Evolutionary conservation across 92 coral and sea anemone genomes (phyloP), one percentile per base, ranked within the genome.

Genomic region (Diadumene lineata): DNA sequence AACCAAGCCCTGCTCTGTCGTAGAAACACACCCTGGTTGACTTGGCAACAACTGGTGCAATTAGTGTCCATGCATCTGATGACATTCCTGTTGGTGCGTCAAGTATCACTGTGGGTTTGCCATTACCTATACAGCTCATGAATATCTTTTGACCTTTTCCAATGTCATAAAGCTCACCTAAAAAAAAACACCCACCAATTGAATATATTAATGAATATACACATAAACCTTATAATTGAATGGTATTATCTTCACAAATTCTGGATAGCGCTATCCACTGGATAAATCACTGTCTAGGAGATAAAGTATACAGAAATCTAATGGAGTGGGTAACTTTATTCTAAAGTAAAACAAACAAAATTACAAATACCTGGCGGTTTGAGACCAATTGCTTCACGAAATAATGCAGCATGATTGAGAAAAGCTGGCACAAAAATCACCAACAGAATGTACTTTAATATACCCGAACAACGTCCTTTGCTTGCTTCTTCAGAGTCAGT

Each of bases 1-100:
- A 94, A 6, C 98, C 97, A 72, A 94, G 81, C 0, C 98, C 98
- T 11, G 92, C 92, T 66, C 98, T 87, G 53, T 94, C 98, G 60
- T 91, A 94, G 48, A 88, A 68, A 74, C 97, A 94, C 24, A 88
- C 90, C 72, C 83, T 86, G 34, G 97, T 86, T 29, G 85, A 76
- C 77, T 84, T 91, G 29, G 97, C 82, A 60, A 94, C 63, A 55
- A 80, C 79, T 62, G 94, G 87, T 53, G 72, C 83, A 1, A 91
- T 70, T 25, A 83, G 77, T 11, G 87, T 56, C 98, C 98, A 94
- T 30, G 84, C 84, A 75, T 94, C 98, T 0, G 97, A 91, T 1
- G 98, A 85, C 72, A 79, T 70, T 15, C 97, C 98, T 68, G 92
- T 87, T 10, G 98, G 98, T 1, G 97, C 83, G 63, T 94, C 98